Evolutionary conservation across 2,113 vertebrate species (phyloP).

Genomic region (Anarhynchus alexandrinus): DNA sequence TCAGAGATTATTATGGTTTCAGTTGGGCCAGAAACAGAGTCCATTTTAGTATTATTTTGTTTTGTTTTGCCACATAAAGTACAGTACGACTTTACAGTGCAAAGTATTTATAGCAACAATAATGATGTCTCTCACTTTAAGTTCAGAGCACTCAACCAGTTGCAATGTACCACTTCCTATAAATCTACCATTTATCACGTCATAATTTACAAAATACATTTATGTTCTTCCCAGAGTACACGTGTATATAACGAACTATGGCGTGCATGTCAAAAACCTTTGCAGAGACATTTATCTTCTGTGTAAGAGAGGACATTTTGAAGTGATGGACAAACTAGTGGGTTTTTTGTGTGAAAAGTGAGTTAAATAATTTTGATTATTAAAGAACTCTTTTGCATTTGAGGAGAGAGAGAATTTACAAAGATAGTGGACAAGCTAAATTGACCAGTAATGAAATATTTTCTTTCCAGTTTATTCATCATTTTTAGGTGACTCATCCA

Average conservation of each 20-base stretch:
- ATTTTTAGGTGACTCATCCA: not conserved
- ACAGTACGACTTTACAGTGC: not conserved
- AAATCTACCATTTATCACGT: not conserved
- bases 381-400: not conserved
- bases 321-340: not conserved
- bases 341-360: not conserved
- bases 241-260: not conserved
- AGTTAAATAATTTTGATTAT: not conserved
- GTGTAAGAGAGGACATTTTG: not conserved
- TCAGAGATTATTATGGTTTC: not conserved
- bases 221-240: not conserved
- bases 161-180: not conserved
- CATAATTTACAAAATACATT: not conserved
- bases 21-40: not conserved
- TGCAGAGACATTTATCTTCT: not conserved
- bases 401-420: not conserved
- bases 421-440: not conserved
- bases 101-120: not conserved
- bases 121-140: not conserved
- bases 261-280: not conserved
- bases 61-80: not conserved
- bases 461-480: not conserved
- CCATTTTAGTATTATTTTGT: not conserved
- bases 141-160: not conserved
- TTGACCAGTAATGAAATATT: not conserved